Conservation (phyloP, 2,888 invertebrate genomes). For the Sisyra terminalis region DNA sequence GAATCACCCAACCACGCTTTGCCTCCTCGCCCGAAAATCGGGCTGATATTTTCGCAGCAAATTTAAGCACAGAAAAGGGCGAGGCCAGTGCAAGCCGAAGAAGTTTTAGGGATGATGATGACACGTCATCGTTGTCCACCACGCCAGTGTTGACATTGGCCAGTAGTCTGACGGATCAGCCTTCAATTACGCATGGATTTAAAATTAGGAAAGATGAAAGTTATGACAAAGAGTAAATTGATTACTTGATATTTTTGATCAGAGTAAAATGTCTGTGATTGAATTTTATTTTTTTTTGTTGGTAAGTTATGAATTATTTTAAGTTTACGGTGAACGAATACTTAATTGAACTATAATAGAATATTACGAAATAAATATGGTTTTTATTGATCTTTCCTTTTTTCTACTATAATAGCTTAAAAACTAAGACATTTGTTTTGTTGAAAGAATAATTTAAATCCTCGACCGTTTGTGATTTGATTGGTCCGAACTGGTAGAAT, state of each 20-base stretch:
- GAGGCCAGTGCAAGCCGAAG: not conserved
- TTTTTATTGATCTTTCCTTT: too few relatives aligned
- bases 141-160: conserved; percentile 5
- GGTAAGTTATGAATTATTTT: too few relatives aligned
- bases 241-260: too few relatives aligned
- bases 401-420: too few relatives aligned
- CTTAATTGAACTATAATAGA: too few relatives aligned
- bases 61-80: conserved; percentile 1
- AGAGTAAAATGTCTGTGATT: too few relatives aligned
- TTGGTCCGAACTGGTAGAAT: conserved; percentile 51
- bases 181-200: conserved; percentile 11
- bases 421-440: conserved; percentile 41
- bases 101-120: too few relatives aligned
- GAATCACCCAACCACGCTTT: not conserved
- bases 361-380: too few relatives aligned
- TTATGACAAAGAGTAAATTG: too few relatives aligned
- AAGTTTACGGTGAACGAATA: too few relatives aligned
- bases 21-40: conserved; percentile 3
- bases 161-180: conserved; percentile 8
- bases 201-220: conserved; percentile 3
- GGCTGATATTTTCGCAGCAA: conserved; percentile 6
- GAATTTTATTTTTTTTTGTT: too few relatives aligned
- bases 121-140: not conserved
- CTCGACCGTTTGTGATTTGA: conserved; percentile 43
- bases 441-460: conserved; percentile 50